phyloP scores from a whole-genome alignment of 2,797 vertebrate species.

The Ibycter americanus region DNA sequence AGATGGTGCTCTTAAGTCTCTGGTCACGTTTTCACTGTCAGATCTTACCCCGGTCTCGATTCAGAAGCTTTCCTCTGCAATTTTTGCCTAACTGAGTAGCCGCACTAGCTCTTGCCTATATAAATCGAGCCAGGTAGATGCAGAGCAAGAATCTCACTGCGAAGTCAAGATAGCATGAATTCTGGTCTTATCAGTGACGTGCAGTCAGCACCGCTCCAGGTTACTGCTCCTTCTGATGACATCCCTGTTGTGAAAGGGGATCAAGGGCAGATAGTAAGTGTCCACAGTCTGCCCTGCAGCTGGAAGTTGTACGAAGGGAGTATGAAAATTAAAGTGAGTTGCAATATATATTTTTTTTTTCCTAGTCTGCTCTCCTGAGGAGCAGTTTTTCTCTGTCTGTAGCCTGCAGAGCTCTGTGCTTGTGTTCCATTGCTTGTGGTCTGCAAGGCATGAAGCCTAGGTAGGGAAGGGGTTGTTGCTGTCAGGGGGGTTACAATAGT shows the following conservation, averaged over 20 bases:
- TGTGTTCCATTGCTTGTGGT: neutral
- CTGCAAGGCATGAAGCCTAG: accelerated
- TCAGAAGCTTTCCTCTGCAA: neutral
- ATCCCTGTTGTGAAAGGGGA: neutral
- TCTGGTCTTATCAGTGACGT: neutral
- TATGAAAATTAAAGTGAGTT: neutral
- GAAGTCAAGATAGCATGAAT: neutral
- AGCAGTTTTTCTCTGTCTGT: neutral
- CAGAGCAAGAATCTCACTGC: neutral
- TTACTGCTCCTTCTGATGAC: neutral
- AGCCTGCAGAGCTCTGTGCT: neutral
- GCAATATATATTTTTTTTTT: neutral
- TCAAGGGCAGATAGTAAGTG: neutral
- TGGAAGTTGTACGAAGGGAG: neutral
- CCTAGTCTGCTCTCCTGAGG: neutral
- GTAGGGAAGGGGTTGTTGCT: neutral
- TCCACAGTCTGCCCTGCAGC: neutral
- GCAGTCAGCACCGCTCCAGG: neutral
- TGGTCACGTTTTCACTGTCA: accelerated
- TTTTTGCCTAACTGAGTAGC: neutral
- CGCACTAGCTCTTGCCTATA: neutral
- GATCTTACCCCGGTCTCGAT: neutral
- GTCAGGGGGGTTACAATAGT: accelerated
- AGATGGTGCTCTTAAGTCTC: neutral
- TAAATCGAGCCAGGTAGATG: neutral